Evolutionary conservation across 2,113 vertebrate genomes (phyloP).

Genomic region (Propithecus coquereli): DNA sequence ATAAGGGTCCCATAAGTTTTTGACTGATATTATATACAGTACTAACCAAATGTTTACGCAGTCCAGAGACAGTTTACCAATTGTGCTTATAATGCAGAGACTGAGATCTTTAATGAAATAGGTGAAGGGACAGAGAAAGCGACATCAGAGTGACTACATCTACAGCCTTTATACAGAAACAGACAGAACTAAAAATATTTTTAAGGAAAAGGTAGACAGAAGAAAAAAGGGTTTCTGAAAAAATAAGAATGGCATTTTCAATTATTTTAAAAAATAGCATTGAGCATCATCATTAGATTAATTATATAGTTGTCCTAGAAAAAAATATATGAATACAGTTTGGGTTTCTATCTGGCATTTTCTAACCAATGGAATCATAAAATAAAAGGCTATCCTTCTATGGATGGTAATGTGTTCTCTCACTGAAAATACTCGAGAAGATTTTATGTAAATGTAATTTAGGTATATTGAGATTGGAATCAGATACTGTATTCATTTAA

Average conservation of each 20-base stretch:
- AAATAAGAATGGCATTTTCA: neutral
- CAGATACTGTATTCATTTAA: neutral
- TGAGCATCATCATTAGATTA: neutral
- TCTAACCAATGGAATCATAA: neutral
- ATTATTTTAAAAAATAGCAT: neutral
- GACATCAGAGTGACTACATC: neutral
- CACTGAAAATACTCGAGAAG: neutral
- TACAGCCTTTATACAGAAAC: neutral
- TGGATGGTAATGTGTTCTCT: neutral
- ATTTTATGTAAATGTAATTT: neutral
- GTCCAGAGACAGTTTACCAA: neutral
- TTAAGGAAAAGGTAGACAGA: neutral
- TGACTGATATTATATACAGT: neutral
- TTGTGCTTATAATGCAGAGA: neutral
- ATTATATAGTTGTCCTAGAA: neutral
- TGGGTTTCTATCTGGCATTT: neutral
- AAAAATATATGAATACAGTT: neutral
- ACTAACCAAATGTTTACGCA: neutral
- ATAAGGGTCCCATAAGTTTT: neutral
- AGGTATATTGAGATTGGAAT: neutral
- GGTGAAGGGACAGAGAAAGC: neutral
- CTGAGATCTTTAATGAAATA: neutral
- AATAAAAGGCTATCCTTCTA: neutral
- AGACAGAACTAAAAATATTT: neutral
- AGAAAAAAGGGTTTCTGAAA: neutral